A percentile compares a stretch with the other conserved stretches of the same genome.
Conservation (phyloP, 2,113 vertebrate species). For the Lepus europaeus region DNA sequence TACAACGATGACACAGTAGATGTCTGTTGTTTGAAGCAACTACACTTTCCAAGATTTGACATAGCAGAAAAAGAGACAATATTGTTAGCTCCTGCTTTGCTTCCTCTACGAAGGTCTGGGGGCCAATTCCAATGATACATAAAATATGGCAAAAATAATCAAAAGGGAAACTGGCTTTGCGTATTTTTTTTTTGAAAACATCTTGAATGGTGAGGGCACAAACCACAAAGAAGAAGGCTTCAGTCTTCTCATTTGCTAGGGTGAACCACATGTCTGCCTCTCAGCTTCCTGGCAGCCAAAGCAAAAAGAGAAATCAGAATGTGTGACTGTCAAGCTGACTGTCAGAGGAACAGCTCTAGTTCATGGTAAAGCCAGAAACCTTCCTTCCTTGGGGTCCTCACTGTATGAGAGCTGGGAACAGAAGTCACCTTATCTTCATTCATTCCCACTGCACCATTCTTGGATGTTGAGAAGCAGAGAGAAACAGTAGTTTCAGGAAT, state of each 20-base stretch:
- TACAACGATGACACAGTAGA: neutral
- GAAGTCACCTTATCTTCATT: neutral
- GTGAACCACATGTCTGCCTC: fast-evolving
- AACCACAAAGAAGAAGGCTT: neutral
- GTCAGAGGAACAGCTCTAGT: neutral
- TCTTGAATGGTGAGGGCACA: neutral
- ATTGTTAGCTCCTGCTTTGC: neutral
- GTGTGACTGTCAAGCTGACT: neutral
- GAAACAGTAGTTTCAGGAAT: neutral
- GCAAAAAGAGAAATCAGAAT: neutral
- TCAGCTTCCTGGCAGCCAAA: neutral
- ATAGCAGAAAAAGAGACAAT: neutral
- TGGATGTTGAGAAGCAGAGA: neutral
- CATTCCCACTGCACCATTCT: neutral
- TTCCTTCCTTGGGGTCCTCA: neutral
- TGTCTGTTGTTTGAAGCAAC: neutral
- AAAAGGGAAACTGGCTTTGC: neutral
- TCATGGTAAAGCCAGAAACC: neutral
- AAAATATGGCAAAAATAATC: neutral
- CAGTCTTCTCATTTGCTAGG: too few species aligned
- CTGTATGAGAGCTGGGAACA: neutral
- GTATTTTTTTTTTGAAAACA: neutral
- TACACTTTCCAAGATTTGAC: neutral
- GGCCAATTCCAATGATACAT: neutral
- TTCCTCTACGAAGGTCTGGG: neutral